Evolutionary conservation across 2,113 vertebrate species (phyloP).

Genomic region (Gnathochromis pfefferi): DNA sequence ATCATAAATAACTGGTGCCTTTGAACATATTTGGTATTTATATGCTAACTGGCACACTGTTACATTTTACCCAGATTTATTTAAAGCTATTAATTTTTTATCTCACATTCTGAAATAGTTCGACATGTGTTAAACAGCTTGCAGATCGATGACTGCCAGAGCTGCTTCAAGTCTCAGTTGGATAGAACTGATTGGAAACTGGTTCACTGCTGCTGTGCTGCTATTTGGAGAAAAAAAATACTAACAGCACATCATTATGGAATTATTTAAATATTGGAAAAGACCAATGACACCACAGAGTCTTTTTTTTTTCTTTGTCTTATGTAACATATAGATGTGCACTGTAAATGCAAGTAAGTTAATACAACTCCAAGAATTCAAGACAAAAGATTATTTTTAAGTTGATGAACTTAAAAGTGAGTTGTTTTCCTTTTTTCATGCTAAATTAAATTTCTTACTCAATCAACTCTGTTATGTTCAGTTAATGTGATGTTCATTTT

Average conservation of each 20-base stretch:
- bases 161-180: conserved; percentile 14
- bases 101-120: neutral
- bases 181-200: conserved; percentile 14
- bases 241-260: neutral
- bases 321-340: neutral
- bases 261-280: neutral
- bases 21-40: conserved; percentile 5
- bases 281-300: neutral
- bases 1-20: conserved; percentile 10
- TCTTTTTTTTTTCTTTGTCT: neutral
- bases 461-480: neutral
- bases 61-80: conserved; percentile 2
- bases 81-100: conserved; percentile 12
- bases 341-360: neutral
- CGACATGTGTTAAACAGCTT: conserved; percentile 21
- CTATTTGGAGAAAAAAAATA: neutral
- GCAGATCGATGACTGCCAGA: conserved; percentile 19
- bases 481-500: neutral
- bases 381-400: neutral
- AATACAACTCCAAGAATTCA: neutral
- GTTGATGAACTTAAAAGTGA: neutral
- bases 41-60: neutral
- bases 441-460: neutral
- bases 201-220: conserved; percentile 11
- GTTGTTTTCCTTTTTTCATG: neutral